Conservation (phyloP, 1,140 invertebrate genomes). For the Drosophila obscura region DNA sequence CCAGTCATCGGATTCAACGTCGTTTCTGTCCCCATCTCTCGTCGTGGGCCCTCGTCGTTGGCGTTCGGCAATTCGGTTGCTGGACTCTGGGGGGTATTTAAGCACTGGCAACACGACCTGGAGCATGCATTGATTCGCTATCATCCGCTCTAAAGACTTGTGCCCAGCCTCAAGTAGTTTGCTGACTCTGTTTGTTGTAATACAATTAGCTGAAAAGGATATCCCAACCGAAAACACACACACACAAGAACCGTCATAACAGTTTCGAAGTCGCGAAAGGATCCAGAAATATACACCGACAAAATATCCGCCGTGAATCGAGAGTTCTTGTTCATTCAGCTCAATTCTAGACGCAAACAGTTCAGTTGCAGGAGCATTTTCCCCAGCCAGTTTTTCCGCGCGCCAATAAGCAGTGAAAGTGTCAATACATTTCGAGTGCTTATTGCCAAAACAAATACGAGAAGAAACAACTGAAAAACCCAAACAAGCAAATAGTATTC, state of each 20-base stretch:
- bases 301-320: conserved; percentile 29
- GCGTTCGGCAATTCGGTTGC: conserved; percentile 16
- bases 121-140: conserved; percentile 84
- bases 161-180: conserved; percentile 79
- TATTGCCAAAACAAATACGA: conserved; percentile 61
- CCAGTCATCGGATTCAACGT: conserved; percentile 56
- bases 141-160: conserved; percentile 84
- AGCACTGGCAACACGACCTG: conserved; percentile 70
- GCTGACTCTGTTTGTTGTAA: conserved; percentile 82
- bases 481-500: conserved; percentile 72
- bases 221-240: conserved; percentile 20
- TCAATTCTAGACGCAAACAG: conserved; percentile 80
- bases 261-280: conserved; percentile 51
- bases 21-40: conserved; percentile 24
- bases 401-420: conserved; percentile 83
- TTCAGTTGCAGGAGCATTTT: conserved; percentile 63
- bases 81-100: conserved; percentile 75
- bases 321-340: conserved; percentile 71
- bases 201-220: conserved; percentile 77
- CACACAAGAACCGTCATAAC: conserved; percentile 1
- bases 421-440: conserved; percentile 79
- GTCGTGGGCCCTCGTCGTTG: conserved; percentile 23
- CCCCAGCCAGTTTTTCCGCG: conserved; percentile 21
- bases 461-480: conserved; percentile 35
- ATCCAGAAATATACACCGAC: conserved; percentile 38